These are phyloP conservation scores for Drosophila suboccidentalis DNA, from an alignment of 2,888 invertebrate species.

Conservation along the genomic window DNA sequence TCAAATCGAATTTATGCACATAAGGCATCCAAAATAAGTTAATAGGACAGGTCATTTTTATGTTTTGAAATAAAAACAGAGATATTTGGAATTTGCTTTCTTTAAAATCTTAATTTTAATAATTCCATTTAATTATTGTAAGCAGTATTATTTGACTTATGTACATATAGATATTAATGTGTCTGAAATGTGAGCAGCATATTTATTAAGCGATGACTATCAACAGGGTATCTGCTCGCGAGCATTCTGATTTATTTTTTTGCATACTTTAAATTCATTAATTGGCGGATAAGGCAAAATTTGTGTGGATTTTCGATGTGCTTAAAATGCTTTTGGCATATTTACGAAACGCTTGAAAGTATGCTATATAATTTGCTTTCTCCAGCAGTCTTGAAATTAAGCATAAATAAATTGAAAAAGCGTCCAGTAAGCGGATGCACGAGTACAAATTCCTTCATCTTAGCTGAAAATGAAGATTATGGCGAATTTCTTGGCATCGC, in stretches of 20 bases:
- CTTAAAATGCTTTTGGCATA: constrained; percentile 57
- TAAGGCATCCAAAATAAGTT: no score
- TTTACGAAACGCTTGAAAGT: constrained; percentile 62
- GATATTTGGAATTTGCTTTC: no score
- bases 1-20: constrained; percentile 2
- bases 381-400: constrained; percentile 30
- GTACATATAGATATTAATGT: no score
- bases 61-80: no score
- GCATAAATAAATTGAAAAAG: constrained; percentile 61
- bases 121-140: background rate
- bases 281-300: constrained; percentile 22
- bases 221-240: constrained; percentile 9
- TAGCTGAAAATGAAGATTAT: constrained; percentile 33
- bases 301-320: constrained; percentile 22
- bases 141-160: background rate
- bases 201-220: no score
- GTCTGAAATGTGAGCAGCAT: no score
- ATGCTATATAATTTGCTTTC: constrained; percentile 53
- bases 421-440: constrained; percentile 37
- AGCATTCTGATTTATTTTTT: background rate
- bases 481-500: constrained; percentile 56
- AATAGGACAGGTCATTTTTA: no score
- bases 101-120: background rate
- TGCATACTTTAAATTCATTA: constrained; percentile 30
- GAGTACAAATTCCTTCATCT: constrained; percentile 27